Percentiles rank a stretch among this genome's conserved stretches.
These are phyloP conservation scores for Lapara coniferarum DNA, from an alignment of 2,888 invertebrate species.

Conservation along the genomic window DNA sequence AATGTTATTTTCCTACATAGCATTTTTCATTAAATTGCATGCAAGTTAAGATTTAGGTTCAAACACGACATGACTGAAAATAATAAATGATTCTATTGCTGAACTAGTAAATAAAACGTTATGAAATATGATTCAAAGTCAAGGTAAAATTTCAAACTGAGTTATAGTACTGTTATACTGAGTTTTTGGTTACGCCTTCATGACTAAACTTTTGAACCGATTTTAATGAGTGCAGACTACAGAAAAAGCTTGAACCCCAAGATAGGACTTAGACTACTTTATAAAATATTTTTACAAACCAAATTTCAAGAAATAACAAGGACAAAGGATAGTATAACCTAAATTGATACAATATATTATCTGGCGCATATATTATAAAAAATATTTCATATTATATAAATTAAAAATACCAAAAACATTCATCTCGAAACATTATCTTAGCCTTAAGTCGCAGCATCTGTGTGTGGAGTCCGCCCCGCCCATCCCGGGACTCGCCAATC, in stretches of 20 bases:
- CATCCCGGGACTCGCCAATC: slow-evolving; percentile 58
- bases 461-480: slow-evolving; percentile 52
- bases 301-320: too few species aligned
- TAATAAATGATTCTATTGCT: neutral
- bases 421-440: neutral
- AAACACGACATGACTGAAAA: neutral
- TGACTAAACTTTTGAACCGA: neutral
- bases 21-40: neutral
- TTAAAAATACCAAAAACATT: neutral
- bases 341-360: too few species aligned
- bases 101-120: too few species aligned
- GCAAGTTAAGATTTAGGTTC: neutral
- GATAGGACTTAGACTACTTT: too few species aligned
- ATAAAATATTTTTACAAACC: too few species aligned
- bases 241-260: too few species aligned
- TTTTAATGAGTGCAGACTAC: neutral
- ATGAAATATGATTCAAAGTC: too few species aligned
- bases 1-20: neutral
- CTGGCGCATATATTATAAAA: too few species aligned
- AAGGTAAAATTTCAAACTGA: too few species aligned
- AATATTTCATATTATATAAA: neutral
- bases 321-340: too few species aligned
- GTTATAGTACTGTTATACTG: too few species aligned
- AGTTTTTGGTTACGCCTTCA: neutral
- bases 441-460: slow-evolving; percentile 10